phyloP scores from a whole-genome alignment of 2,888 invertebrate genomes.

The Andrena fulva region DNA sequence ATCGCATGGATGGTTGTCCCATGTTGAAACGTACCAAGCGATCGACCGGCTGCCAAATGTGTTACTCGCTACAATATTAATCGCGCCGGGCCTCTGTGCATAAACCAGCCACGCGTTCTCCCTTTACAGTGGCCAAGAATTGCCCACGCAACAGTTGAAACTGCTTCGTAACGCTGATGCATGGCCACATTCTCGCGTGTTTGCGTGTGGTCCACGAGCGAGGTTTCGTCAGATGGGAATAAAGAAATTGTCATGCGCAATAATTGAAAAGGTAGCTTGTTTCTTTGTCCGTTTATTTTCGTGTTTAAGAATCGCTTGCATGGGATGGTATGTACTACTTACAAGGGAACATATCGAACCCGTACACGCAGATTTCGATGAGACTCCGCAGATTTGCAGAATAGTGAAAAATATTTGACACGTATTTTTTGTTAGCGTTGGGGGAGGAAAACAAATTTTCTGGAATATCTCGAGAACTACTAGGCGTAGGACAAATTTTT shows the following conservation, averaged over 20 bases:
- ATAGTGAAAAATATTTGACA: too few species aligned
- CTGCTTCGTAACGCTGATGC: constrained; percentile 19
- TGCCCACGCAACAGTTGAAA: constrained; percentile 21
- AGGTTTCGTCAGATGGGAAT: neutral
- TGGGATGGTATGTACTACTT: too few species aligned
- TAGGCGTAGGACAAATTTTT: too few species aligned
- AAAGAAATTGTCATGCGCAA: neutral
- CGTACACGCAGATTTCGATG: too few species aligned
- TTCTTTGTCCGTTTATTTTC: neutral
- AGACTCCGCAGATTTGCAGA: too few species aligned
- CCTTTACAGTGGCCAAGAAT: constrained; percentile 14
- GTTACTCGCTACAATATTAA: constrained; percentile 15
- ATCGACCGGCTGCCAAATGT: neutral
- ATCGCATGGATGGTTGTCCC: neutral
- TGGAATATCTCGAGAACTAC: too few species aligned
- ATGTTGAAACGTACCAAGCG: neutral
- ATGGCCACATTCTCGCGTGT: constrained; percentile 7
- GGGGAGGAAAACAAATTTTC: too few species aligned
- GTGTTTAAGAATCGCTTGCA: too few species aligned
- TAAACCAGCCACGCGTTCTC: constrained; percentile 29
- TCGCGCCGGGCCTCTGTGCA: neutral
- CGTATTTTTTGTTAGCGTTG: too few species aligned
- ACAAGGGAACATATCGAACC: too few species aligned
- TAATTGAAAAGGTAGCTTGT: too few species aligned
- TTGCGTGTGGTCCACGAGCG: neutral